These are phyloP conservation scores for Alviniconcha strummeri DNA, from an alignment of 2,888 invertebrate species.

Conservation along the genomic window DNA sequence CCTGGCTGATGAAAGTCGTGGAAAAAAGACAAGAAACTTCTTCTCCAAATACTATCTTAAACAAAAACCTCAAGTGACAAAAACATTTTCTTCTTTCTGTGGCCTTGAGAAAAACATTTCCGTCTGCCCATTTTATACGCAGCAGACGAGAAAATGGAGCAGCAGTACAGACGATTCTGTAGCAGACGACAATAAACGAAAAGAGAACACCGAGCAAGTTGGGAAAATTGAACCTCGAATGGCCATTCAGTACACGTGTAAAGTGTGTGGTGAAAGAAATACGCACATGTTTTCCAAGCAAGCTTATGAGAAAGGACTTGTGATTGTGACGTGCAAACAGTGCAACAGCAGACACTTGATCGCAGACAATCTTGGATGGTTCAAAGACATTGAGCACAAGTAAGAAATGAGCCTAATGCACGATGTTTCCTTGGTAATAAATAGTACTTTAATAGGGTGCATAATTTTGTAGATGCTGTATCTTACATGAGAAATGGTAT, in stretches of 20 bases:
- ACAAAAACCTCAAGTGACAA: too few species aligned
- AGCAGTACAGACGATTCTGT: neutral
- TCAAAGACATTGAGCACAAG: slow-evolving; percentile 80
- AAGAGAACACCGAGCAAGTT: neutral
- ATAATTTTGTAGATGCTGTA: too few species aligned
- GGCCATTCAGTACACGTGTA: slow-evolving; percentile 87
- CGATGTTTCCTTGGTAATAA: too few species aligned
- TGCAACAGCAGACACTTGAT: slow-evolving; percentile 94
- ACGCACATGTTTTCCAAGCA: slow-evolving; percentile 87
- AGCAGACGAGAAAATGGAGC: neutral
- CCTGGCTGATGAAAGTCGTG: too few species aligned
- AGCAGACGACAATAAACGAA: neutral
- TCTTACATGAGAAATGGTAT: too few species aligned
- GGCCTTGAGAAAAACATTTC: neutral
- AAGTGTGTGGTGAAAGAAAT: slow-evolving; percentile 87
- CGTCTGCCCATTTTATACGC: neutral
- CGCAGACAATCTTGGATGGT: slow-evolving; percentile 97
- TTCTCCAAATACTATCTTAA: too few species aligned
- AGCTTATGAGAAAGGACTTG: slow-evolving; percentile 91
- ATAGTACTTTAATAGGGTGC: neutral
- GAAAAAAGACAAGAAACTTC: too few species aligned
- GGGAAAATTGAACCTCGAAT: slow-evolving; percentile 36
- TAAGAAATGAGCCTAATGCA: slow-evolving; percentile 28
- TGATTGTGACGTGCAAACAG: slow-evolving; percentile 91
- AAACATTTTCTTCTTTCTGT: too few species aligned